phyloP scores from a whole-genome alignment of 2,113 vertebrate species.

The Brachyhypopomus occidentalis region DNA sequence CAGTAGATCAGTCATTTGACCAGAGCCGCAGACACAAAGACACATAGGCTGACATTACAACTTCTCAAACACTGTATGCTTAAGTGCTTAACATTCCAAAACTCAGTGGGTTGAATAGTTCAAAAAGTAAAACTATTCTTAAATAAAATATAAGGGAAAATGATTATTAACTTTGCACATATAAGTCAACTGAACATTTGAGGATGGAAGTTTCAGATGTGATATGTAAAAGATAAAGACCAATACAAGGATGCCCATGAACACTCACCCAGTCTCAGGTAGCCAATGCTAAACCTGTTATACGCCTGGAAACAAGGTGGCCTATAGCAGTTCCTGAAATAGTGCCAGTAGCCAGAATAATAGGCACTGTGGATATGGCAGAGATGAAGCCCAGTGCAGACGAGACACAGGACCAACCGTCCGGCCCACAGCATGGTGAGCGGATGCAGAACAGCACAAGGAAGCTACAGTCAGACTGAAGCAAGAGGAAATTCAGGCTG shows the following conservation, averaged over 20 bases:
- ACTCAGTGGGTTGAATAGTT: not conserved
- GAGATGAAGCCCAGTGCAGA: slow-evolving; percentile 61
- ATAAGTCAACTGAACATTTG: not conserved
- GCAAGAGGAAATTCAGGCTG: not conserved
- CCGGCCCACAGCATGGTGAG: slow-evolving; percentile 56
- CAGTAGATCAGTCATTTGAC: not conserved
- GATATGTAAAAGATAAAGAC: not conserved
- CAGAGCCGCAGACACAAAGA: not conserved
- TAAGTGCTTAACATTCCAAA: not conserved
- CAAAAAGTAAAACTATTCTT: not conserved
- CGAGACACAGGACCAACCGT: slow-evolving; percentile 63
- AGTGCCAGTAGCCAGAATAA: slow-evolving; percentile 70
- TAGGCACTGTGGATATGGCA: slow-evolving; percentile 61
- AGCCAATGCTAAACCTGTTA: slow-evolving; percentile 59
- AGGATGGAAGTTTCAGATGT: not conserved
- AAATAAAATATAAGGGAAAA: not conserved
- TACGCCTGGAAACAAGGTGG: slow-evolving; percentile 75
- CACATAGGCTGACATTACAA: not conserved
- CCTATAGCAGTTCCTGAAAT: slow-evolving; percentile 82
- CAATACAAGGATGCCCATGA: not conserved
- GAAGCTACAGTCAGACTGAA: slow-evolving; percentile 5
- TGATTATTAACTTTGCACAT: not conserved
- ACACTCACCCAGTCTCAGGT: slow-evolving; percentile 75
- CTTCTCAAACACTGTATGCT: not conserved
- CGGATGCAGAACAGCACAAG: not conserved